These are phyloP conservation scores for Gopherus evgoodei DNA, from an alignment of 2,113 vertebrate species.

Conservation along the genomic window DNA sequence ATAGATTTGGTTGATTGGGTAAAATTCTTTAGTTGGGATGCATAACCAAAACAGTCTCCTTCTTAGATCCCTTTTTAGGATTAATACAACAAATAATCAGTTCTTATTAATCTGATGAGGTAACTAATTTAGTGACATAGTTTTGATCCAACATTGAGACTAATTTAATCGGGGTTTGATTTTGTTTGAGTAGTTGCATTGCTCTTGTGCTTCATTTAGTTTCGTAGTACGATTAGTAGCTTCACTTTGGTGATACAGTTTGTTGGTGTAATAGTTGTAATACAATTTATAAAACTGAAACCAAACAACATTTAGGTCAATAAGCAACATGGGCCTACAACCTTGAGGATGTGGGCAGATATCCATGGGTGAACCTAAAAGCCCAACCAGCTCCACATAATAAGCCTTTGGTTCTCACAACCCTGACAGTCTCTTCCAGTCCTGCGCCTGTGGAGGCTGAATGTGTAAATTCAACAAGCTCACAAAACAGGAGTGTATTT, in stretches of 20 bases:
- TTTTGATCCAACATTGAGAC: neutral
- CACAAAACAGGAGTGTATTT: no score
- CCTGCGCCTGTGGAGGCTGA: no score
- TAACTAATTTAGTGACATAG: neutral
- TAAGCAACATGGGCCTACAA: neutral
- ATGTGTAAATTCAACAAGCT: no score
- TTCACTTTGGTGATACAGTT: neutral
- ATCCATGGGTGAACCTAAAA: neutral
- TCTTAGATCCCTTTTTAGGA: neutral
- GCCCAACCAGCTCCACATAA: neutral
- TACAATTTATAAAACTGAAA: neutral
- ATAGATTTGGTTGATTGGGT: neutral
- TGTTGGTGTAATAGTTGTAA: neutral
- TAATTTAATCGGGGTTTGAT: neutral
- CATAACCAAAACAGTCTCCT: neutral
- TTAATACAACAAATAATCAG: neutral
- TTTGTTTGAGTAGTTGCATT: neutral
- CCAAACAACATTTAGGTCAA: neutral
- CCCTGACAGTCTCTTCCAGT: no score
- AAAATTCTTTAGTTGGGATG: neutral
- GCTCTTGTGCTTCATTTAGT: neutral
- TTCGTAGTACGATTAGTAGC: neutral
- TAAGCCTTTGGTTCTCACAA: neutral
- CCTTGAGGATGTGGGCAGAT: neutral
- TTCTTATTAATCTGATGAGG: neutral